These are phyloP conservation scores for Alligator mississippiensis DNA, from an alignment of 2,113 vertebrate species.

Conservation along the genomic window DNA sequence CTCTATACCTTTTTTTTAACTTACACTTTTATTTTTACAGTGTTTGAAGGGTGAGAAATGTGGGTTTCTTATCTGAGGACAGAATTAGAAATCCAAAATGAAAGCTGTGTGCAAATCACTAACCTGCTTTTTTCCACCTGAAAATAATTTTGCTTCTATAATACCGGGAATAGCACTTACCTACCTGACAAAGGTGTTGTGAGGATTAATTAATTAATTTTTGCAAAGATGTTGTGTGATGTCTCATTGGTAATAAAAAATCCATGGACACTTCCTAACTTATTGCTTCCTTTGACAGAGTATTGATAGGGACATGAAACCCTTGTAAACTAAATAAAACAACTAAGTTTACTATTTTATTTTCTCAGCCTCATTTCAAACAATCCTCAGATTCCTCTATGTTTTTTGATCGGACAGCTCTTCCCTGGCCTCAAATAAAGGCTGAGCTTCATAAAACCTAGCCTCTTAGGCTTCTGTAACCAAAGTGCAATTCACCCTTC, in stretches of 20 bases:
- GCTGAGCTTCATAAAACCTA: no score
- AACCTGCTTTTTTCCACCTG: neutral
- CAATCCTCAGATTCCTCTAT: neutral
- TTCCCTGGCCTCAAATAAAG: neutral
- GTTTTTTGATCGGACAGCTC: neutral
- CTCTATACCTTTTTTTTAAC: neutral
- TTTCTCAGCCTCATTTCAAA: neutral
- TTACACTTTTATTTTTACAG: neutral
- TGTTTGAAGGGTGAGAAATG: neutral
- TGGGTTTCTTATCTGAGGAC: neutral
- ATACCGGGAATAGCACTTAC: neutral
- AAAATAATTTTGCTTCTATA: neutral
- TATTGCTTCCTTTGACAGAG: neutral
- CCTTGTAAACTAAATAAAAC: neutral
- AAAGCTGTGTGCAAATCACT: rapidly evolving
- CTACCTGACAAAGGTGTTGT: neutral
- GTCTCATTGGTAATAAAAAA: neutral
- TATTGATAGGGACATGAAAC: neutral
- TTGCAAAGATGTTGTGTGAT: neutral
- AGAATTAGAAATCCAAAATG: neutral
- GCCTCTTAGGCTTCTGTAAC: no score
- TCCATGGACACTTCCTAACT: neutral
- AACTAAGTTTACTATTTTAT: neutral
- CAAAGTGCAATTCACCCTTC: no score
- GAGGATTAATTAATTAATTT: neutral